Evolutionary conservation across 2,113 vertebrate genomes (phyloP).

Genomic region (Campylomormyrus tamandua): DNA sequence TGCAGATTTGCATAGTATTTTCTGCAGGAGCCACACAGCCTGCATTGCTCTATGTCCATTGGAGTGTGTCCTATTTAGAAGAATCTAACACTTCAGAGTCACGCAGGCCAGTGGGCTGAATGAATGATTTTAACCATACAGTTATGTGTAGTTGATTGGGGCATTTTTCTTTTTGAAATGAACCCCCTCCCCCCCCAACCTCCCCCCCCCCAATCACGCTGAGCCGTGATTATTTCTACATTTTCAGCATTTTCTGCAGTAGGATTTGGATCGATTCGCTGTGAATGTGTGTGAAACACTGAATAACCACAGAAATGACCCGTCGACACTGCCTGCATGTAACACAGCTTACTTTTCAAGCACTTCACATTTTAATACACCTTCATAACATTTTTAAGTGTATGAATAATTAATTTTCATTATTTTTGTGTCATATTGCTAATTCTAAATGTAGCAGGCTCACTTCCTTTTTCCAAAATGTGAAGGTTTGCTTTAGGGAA

Average conservation of each 20-base stretch:
- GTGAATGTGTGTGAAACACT: neutral
- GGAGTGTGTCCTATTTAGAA: neutral
- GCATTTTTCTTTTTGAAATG: neutral
- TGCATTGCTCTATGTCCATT: neutral
- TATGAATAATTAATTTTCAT: neutral
- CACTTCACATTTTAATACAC: neutral
- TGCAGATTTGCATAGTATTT: neutral
- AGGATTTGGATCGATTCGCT: neutral
- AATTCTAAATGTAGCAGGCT: neutral
- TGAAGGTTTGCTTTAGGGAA: neutral
- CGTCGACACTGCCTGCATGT: neutral
- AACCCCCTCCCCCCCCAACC: neutral
- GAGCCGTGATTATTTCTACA: neutral
- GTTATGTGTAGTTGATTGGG: neutral
- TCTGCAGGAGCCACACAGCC: neutral
- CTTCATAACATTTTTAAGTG: neutral
- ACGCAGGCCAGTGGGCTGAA: neutral
- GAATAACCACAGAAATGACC: neutral
- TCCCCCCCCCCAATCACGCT: neutral
- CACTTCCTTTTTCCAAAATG: neutral
- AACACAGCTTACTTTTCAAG: neutral
- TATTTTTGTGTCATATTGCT: neutral
- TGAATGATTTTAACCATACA: neutral
- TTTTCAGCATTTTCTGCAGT: neutral
- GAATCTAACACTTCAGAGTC: neutral